Conservation (phyloP, 2,888 invertebrate genomes). For the Reticulitermes lucifugus region DNA sequence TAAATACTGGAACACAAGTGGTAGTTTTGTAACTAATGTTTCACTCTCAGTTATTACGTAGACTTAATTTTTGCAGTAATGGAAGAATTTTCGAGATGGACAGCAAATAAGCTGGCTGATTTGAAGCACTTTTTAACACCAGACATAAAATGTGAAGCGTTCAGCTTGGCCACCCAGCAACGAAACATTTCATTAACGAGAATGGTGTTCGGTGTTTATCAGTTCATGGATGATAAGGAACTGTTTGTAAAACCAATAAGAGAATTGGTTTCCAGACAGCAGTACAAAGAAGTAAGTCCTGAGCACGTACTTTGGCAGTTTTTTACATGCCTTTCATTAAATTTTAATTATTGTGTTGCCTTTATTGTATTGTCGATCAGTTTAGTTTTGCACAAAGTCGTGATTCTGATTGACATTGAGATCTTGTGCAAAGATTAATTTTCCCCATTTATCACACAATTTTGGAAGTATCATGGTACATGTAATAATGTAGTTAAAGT, state of each 20-base stretch:
- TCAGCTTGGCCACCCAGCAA: not conserved
- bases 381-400: too few relatives aligned
- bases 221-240: not conserved
- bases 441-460: too few relatives aligned
- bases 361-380: too few relatives aligned
- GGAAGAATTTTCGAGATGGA: conserved; percentile 20
- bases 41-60: not conserved
- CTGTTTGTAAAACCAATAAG: not conserved
- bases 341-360: too few relatives aligned
- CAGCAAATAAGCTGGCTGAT: not conserved
- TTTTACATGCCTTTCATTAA: too few relatives aligned
- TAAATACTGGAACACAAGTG: too few relatives aligned
- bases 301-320: not conserved
- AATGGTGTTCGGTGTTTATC: conserved; percentile 4
- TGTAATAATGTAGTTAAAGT: too few relatives aligned
- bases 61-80: conserved; percentile 20
- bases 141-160: not conserved
- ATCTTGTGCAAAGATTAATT: too few relatives aligned
- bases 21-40: too few relatives aligned
- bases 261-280: not conserved
- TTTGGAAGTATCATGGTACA: too few relatives aligned
- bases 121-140: not conserved
- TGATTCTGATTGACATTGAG: too few relatives aligned
- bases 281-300: conserved; percentile 17
- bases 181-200: not conserved